Conservation (phyloP, 2,888 invertebrate species). For the Lycia hirtaria region DNA sequence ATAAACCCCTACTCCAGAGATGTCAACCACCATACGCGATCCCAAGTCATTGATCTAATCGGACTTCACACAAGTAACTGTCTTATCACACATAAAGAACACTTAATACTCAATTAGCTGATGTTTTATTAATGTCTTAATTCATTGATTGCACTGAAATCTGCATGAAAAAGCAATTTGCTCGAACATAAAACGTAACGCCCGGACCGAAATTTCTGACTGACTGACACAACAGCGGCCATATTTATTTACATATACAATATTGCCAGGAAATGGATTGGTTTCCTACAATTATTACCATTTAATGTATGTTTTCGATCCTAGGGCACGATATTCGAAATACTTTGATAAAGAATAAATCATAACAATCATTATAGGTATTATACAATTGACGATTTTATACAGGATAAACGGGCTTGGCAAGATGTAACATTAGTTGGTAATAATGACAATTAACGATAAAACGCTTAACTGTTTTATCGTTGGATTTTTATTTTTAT, state of each 20-base stretch:
- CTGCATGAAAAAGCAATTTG: constrained; percentile 4
- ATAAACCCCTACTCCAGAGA: constrained; percentile 63
- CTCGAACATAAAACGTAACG: constrained; percentile 31
- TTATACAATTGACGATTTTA: too few relatives aligned
- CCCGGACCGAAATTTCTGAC: constrained; percentile 34
- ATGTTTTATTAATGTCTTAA: not conserved
- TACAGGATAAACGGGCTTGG: too few relatives aligned
- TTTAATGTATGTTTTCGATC: not conserved
- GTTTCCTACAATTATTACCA: not conserved
- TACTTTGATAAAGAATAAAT: too few relatives aligned
- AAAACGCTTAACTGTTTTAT: too few relatives aligned
- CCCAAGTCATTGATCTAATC: constrained; percentile 75
- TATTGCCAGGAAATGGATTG: constrained; percentile 45
- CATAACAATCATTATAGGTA: too few relatives aligned
- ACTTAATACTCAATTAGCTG: constrained; percentile 14
- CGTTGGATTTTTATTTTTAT: too few relatives aligned
- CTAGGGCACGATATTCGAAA: too few relatives aligned
- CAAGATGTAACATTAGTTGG: too few relatives aligned
- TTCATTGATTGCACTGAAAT: constrained; percentile 9
- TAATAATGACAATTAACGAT: too few relatives aligned
- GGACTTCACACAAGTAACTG: constrained; percentile 46
- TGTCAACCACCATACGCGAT: constrained; percentile 66
- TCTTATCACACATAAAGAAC: constrained; percentile 31
- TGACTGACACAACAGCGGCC: constrained; percentile 54
- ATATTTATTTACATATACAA: constrained; percentile 78